A percentile compares a stretch with the other conserved stretches of the same genome.
phyloP scores from a whole-genome alignment of 1,140 invertebrate species.

The Gerris buenoi region DNA sequence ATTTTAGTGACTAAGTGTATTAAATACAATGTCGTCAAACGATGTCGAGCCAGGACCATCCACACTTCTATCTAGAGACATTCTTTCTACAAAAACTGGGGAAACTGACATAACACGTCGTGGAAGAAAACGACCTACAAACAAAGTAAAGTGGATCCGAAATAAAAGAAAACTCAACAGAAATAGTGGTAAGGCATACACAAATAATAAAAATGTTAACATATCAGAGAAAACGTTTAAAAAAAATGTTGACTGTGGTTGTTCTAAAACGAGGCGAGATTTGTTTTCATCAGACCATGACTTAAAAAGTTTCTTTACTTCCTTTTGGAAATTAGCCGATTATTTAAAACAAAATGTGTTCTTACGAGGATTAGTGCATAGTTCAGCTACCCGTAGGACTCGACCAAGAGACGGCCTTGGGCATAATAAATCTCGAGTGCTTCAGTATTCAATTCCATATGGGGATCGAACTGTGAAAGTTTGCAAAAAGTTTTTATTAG shows the following conservation, averaged over 20 bases:
- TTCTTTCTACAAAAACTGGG: too few relatives aligned
- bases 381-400: background rate
- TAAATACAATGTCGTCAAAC: too few relatives aligned
- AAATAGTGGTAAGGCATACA: background rate
- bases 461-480: background rate
- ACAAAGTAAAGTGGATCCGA: background rate
- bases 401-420: background rate
- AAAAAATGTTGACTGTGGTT: background rate
- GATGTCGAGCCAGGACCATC: too few relatives aligned
- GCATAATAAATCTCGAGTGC: background rate
- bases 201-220: background rate
- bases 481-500: slow-evolving; percentile 7
- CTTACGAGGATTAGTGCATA: background rate
- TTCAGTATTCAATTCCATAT: background rate
- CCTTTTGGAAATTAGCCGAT: background rate
- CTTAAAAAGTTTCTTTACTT: background rate
- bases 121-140: background rate
- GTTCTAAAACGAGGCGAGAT: background rate
- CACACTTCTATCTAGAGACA: too few relatives aligned
- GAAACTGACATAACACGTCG: too few relatives aligned
- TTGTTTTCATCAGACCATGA: background rate
- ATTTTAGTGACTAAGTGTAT: too few relatives aligned
- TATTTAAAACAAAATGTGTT: background rate
- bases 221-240: background rate
- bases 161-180: background rate